Evolutionary conservation across 2,888 invertebrate genomes (phyloP), one percentile per base, ranked within the genome.

Genomic region (Philaethria dido): DNA sequence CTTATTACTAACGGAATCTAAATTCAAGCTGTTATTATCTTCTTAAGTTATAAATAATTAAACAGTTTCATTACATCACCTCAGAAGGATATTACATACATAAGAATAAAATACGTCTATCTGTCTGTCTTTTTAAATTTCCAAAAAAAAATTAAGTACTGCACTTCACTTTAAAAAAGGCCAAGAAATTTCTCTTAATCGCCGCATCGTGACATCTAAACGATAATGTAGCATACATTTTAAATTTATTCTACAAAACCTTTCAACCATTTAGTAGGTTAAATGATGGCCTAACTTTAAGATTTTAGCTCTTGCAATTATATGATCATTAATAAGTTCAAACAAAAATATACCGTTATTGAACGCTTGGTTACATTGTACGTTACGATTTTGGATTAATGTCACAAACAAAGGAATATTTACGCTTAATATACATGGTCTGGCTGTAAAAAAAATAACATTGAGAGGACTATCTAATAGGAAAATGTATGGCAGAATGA

Each of bases 221-320:
- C 29, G 52, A 52, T 33, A 52, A 52, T 11, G 9, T 25, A 22
- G 25, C 6, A n/a, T n/a, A 52, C 29, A 11, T n/a, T 13, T 25
- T 16, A 11, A 52, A 33, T 29, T 11, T 52, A 52, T 29, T 52
- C 52, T 52, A 52, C 52, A 33, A 52, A 52, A 52, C 29, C 29
- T 52, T 29, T 52, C 52, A 52, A 29, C 52, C 29, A 33, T 52
- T 52, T 52, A 52, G 52, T 33, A 29, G 29, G 52, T 52, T 52
- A 52, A 52, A 29, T 52, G 11, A 29, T 52, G 11, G 4, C 29
- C 52, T 29, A 52, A 52, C 29, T 29, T 52, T 29, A 52, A 16
- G 4, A 52, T 52, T 52, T 4, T 1, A 48, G 22, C 25, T 48
- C 16, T 25, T 48, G 52, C 25, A 50, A 50, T 29, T 52, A 29